These are phyloP conservation scores for Papilio elwesi DNA, from an alignment of 2,888 invertebrate genomes.

Conservation along the genomic window DNA sequence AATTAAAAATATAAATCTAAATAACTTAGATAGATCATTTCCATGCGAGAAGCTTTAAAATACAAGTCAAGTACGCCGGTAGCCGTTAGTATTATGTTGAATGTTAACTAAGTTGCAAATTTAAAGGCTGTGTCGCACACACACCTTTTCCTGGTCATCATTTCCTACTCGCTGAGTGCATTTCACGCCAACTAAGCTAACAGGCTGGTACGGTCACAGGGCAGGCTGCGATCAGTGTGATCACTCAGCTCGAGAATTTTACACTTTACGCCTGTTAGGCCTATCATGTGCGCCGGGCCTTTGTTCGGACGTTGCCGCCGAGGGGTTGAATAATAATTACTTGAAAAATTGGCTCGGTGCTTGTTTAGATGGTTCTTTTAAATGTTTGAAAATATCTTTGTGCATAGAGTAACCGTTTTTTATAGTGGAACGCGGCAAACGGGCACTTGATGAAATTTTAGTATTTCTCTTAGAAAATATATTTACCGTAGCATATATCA, in stretches of 20 bases:
- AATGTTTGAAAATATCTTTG: not conserved
- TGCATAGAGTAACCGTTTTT: not conserved
- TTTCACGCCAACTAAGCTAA: slow-evolving; percentile 54
- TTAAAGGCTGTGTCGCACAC: slow-evolving; percentile 33
- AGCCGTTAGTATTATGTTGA: not conserved
- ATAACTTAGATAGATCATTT: not conserved
- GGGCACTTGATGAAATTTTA: too few species aligned
- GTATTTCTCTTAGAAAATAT: too few species aligned
- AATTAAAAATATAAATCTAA: slow-evolving; percentile 22
- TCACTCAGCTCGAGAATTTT: slow-evolving; percentile 53
- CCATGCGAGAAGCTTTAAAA: slow-evolving; percentile 3
- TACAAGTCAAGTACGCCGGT: not conserved
- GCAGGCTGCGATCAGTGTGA: slow-evolving; percentile 43
- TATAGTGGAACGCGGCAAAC: not conserved
- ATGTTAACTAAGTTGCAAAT: slow-evolving; percentile 31
- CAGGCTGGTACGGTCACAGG: slow-evolving; percentile 38
- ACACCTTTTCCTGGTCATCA: slow-evolving; percentile 50
- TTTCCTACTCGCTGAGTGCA: slow-evolving; percentile 51
- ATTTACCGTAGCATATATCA: too few species aligned
- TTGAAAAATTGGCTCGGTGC: slow-evolving; percentile 26
- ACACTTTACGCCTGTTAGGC: slow-evolving; percentile 60
- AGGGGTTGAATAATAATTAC: slow-evolving; percentile 25
- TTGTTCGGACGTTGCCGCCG: slow-evolving; percentile 52
- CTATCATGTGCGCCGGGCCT: slow-evolving; percentile 51
- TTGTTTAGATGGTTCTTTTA: slow-evolving; percentile 22